Evolutionary conservation across 2,888 invertebrate species (phyloP), one percentile per base, ranked within the genome.

Genomic region (Bugulina stolonifera): DNA sequence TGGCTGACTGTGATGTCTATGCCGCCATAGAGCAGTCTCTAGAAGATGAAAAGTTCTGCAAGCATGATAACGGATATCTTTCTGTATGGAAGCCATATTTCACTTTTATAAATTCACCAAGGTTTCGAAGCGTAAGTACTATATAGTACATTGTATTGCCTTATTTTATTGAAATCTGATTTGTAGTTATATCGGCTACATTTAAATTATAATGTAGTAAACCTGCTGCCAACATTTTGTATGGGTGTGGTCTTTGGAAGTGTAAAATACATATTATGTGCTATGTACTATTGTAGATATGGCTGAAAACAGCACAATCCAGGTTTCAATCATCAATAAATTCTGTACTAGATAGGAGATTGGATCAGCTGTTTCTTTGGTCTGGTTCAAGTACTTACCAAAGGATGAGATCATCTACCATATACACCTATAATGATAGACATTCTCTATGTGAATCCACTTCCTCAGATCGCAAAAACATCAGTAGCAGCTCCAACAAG

Each of bases 1-100:
- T 43, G 18, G 18, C 18, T 5, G 43, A 43, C 18, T 43, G 43
- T 43, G 43, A 43, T 43, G 43, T 34, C 3, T 32, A 25, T n/a
- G 10, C n/a, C 10, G 22, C 32, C 14, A 10, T 64, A 5, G 64
- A 14, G 14, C 64, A 64, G 64, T 64, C 34, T 32, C 2, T 64
- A 29, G 64, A 64, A 14, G 64, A 64, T 27, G 22, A 22, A 18
- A 3, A 29, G 32, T 32, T 32, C n/a, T 14, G 29, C 14, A n/a
- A 5, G 3, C 2, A 32, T 2, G 32, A 64, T 29, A 32, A 27
- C 3, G n/a, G 32, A 10, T 64, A 29, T 32, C 34, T 64, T 14
- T 10, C 25, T 14, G 27, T 64, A 27, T 64, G 64, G 64, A 10
- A 64, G 32, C 64, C 64, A n/a, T 64, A 64, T 32, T 64, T 64